These are phyloP conservation scores for Pollimyrus isidori DNA, from an alignment of 2,113 vertebrate genomes.

Conservation along the genomic window DNA sequence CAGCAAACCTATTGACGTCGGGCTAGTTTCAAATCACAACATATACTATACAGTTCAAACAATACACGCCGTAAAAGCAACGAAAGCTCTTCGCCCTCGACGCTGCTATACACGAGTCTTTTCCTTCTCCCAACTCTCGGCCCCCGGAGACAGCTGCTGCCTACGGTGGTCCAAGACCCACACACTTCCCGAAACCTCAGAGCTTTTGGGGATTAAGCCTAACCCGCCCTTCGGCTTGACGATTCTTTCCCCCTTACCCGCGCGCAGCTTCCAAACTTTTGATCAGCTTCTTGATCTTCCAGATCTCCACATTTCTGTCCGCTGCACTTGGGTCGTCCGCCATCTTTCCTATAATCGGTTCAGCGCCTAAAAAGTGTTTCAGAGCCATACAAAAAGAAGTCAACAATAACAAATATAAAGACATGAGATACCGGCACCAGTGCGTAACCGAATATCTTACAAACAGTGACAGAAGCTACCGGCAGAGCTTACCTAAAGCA, in stretches of 20 bases:
- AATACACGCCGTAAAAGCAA: not conserved
- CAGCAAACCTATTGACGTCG: not conserved
- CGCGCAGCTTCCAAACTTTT: slow-evolving; percentile 94
- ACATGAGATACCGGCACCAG: not conserved
- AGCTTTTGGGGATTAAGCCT: not conserved
- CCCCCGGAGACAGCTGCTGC: not conserved
- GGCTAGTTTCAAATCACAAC: not conserved
- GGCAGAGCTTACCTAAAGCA: slow-evolving; percentile 7
- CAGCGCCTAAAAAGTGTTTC: slow-evolving; percentile 51
- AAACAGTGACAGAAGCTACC: not conserved
- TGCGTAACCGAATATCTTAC: not conserved
- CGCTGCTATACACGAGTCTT: not conserved
- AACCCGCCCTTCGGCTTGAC: not conserved
- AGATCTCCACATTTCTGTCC: slow-evolving; percentile 96
- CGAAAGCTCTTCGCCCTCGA: not conserved
- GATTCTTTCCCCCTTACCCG: slow-evolving; percentile 63
- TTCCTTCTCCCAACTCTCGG: not conserved
- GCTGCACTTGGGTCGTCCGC: slow-evolving; percentile 95
- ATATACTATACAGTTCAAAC: not conserved
- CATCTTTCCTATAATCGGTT: slow-evolving; percentile 77
- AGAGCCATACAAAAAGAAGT: not conserved
- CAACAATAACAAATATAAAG: not conserved
- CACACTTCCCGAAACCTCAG: not conserved
- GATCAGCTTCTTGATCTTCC: slow-evolving; percentile 98
- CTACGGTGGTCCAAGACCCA: not conserved